Evolutionary conservation across 1,140 invertebrate genomes (phyloP), one percentile per base, ranked within the genome.

Genomic region (Aleiodes sp.): DNA sequence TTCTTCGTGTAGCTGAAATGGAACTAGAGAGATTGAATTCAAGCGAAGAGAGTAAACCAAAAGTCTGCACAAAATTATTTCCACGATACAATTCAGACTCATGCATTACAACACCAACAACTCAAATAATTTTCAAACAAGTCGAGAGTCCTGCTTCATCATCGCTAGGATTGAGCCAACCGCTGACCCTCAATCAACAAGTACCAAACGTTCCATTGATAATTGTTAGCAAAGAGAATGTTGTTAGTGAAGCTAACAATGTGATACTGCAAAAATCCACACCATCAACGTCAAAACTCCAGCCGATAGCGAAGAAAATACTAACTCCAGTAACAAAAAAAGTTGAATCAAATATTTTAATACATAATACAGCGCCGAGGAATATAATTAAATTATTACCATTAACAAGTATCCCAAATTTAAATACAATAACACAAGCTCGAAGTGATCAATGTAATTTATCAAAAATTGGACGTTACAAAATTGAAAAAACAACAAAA

Each of bases 1-100:
- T 78, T 43, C 70, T 76, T 14, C 70, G 71, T 41, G 76, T 76
- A 0, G 76, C 71, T 0, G 75, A 76, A 56, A 78, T 78, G 75
- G 76, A 78, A 16, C 68, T 75, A 0, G 67, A 78, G 31, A 73
- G 70, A 65, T 64, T 78, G 37, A 78, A 74, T 21, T 78, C 73
- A 8, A 73, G 57, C 29, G 75, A 78, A 31, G 59, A 73, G 41
- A 64, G 29, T 2, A 78, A 74, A n/a, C 72, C 76, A 62, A 78
- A 76, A 65, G 75, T 71, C 9, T 76, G 76, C 63, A 74, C 72
- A 8, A 76, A 76, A 69, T 57, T 78, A 19, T 75, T 78, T 57
- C 68, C 75, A 24, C 43, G 72, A 31, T 74, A 75, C 33, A 78
- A 73, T 69, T 76, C 75, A 0, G 75, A 76, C 35, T 75, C 75